These are phyloP conservation scores for Chrysaora quinquecirrha DNA, from an alignment of 30 jellyfish, hydroid and myxozoan species.

Conservation along the genomic window DNA sequence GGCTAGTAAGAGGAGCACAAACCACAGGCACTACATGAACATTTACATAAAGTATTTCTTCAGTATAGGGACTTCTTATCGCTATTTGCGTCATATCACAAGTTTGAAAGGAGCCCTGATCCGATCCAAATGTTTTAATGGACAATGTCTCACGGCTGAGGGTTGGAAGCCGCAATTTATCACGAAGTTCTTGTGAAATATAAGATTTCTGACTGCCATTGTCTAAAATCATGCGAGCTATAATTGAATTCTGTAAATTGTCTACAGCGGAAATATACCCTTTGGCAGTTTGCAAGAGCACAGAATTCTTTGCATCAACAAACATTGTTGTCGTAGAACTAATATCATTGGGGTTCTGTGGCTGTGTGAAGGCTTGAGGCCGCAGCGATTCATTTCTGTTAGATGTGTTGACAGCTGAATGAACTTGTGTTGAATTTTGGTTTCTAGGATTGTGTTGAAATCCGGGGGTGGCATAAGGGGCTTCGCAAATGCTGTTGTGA, in stretches of 20 bases:
- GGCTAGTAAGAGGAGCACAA: slow-evolving; percentile 49
- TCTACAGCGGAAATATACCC: neutral
- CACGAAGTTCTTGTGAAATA: slow-evolving; percentile 2
- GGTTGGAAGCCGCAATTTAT: slow-evolving; percentile 37
- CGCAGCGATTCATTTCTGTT: neutral
- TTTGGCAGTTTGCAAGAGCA: neutral
- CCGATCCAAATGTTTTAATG: slow-evolving; percentile 30
- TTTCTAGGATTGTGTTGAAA: too few species aligned
- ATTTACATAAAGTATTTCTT: slow-evolving; percentile 2
- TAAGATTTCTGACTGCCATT: neutral
- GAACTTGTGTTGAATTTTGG: neutral
- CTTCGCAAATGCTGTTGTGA: neutral
- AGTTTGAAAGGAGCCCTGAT: neutral
- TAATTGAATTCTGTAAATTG: neutral
- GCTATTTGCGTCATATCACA: slow-evolving; percentile 45
- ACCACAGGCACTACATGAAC: slow-evolving; percentile 46
- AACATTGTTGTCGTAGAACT: neutral
- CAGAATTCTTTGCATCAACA: too few species aligned
- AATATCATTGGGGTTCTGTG: neutral
- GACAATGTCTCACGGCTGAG: slow-evolving; percentile 29
- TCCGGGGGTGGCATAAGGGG: neutral
- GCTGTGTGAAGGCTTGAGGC: neutral
- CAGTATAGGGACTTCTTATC: slow-evolving; percentile 32
- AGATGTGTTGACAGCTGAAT: neutral
- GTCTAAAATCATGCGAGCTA: neutral